Percentiles rank a stretch among this genome's conserved stretches.
Evolutionary conservation across 2,113 vertebrate species (phyloP).

Genomic region (Lethenteron camtschaticum): DNA sequence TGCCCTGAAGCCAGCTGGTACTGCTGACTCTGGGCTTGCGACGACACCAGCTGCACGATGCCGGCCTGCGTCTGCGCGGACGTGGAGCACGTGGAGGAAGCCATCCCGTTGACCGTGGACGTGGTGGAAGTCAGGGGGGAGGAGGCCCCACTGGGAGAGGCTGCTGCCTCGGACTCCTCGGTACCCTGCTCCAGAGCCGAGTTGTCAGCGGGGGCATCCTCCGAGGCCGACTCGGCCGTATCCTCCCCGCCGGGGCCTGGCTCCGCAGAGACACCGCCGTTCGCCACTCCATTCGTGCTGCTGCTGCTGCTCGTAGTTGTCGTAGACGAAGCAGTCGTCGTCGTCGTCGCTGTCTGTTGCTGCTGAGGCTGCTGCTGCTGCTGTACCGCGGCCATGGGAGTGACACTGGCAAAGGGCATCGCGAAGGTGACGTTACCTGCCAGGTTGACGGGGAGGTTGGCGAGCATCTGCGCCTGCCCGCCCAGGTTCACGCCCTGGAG

Average conservation of each 20-base stretch:
- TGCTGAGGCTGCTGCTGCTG: slow-evolving; percentile 10
- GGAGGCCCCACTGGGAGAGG: slow-evolving; percentile 17
- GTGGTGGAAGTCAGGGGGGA: slow-evolving; percentile 11
- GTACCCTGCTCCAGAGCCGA: neutral
- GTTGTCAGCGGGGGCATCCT: neutral
- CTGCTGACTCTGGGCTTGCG: slow-evolving; percentile 20
- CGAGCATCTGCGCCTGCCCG: slow-evolving; percentile 64
- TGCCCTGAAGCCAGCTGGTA: slow-evolving; percentile 20
- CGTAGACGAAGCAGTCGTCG: too few species aligned
- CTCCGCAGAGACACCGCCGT: neutral
- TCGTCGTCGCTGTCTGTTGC: too few species aligned
- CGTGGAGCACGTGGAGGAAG: slow-evolving; percentile 19
- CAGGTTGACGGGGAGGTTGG: slow-evolving; percentile 67
- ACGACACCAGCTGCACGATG: slow-evolving; percentile 18
- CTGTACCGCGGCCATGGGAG: slow-evolving; percentile 13
- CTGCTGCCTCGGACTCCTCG: slow-evolving; percentile 15
- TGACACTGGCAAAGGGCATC: slow-evolving; percentile 39
- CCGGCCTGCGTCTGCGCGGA: slow-evolving; percentile 20
- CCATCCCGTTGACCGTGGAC: slow-evolving; percentile 6
- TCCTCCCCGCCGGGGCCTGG: neutral
- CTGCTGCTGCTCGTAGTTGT: neutral
- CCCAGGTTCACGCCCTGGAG: slow-evolving; percentile 60
- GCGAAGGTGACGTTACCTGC: slow-evolving; percentile 72
- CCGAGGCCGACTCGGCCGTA: neutral
- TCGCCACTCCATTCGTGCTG: slow-evolving; percentile 2